These are phyloP conservation scores for Ctenopoma multispine DNA, from an alignment of 2,797 vertebrate genomes.

Conservation along the genomic window DNA sequence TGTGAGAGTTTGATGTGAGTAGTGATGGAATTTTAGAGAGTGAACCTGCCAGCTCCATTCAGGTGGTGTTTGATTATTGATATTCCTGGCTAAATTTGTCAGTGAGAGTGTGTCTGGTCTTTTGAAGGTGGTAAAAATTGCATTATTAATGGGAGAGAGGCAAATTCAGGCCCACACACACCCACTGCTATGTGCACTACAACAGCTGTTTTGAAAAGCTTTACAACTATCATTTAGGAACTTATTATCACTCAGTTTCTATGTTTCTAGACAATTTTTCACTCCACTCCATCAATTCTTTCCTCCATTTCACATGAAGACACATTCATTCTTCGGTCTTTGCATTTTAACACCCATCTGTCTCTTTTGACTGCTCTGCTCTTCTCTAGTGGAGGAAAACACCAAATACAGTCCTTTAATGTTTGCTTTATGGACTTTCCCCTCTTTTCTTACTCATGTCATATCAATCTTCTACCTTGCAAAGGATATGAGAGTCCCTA, in stretches of 20 bases:
- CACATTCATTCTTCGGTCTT: conserved; percentile 47
- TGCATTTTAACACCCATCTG: conserved; percentile 56
- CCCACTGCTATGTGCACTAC: conserved; percentile 19
- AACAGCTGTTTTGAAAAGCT: conserved; percentile 44
- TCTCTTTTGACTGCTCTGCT: conserved; percentile 49
- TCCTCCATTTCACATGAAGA: conserved; percentile 63
- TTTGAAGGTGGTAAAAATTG: conserved; percentile 21
- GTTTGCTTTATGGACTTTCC: conserved; percentile 44
- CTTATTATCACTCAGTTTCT: conserved; percentile 43
- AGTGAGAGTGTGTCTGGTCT: conserved; percentile 3
- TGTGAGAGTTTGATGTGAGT: conserved; percentile 20
- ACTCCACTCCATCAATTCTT: conserved; percentile 51
- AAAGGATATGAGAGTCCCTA: conserved; percentile 19
- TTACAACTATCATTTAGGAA: conserved; percentile 41
- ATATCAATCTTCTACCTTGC: conserved; percentile 48
- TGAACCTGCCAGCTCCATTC: conserved; percentile 31
- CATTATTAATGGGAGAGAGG: conserved; percentile 29
- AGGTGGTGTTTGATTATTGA: conserved; percentile 27
- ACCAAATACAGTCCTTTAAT: conserved; percentile 41
- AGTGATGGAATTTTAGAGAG: neutral
- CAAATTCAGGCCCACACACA: neutral
- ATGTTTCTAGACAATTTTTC: conserved; percentile 42
- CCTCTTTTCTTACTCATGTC: conserved; percentile 31
- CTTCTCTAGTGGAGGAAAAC: conserved; percentile 56
- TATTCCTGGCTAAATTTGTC: conserved; percentile 14